phyloP scores from a whole-genome alignment of 2,888 invertebrate species.

The Orthosia incerta region DNA sequence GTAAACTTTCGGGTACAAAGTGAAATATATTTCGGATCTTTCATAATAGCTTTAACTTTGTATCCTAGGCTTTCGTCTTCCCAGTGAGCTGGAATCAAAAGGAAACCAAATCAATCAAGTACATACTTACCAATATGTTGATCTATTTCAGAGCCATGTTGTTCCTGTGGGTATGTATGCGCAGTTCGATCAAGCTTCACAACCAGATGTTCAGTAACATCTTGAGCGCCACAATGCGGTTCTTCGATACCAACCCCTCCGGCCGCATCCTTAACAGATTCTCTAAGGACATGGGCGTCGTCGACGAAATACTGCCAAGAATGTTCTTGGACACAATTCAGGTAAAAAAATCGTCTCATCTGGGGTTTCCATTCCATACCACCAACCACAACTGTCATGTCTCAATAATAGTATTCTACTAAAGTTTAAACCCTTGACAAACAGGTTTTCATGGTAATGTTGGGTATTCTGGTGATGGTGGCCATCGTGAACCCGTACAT shows the following conservation, averaged over 20 bases:
- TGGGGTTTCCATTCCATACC: background rate
- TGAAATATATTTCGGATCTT: background rate
- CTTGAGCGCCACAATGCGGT: conserved; percentile 94
- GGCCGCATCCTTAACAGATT: conserved; percentile 96
- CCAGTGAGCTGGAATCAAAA: background rate
- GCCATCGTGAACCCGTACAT: conserved; percentile 93
- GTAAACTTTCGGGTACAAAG: background rate
- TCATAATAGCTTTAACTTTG: background rate
- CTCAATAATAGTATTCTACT: background rate
- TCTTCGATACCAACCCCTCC: conserved; percentile 96
- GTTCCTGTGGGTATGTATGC: conserved; percentile 94
- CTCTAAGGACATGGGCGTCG: conserved; percentile 95
- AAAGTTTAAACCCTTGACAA: background rate
- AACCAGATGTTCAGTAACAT: conserved; percentile 94
- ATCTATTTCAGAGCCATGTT: conserved; percentile 91
- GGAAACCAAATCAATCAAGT: background rate
- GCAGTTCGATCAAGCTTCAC: conserved; percentile 94
- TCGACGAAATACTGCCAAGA: conserved; percentile 93
- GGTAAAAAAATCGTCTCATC: conserved; percentile 72
- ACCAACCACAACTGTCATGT: background rate
- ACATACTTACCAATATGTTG: background rate
- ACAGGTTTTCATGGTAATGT: conserved; percentile 93
- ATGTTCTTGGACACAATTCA: conserved; percentile 93
- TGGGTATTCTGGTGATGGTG: conserved; percentile 93
- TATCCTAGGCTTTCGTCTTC: background rate